These are phyloP conservation scores for Peromyscus eremicus DNA, from an alignment of 2,797 vertebrate genomes.

Conservation along the genomic window DNA sequence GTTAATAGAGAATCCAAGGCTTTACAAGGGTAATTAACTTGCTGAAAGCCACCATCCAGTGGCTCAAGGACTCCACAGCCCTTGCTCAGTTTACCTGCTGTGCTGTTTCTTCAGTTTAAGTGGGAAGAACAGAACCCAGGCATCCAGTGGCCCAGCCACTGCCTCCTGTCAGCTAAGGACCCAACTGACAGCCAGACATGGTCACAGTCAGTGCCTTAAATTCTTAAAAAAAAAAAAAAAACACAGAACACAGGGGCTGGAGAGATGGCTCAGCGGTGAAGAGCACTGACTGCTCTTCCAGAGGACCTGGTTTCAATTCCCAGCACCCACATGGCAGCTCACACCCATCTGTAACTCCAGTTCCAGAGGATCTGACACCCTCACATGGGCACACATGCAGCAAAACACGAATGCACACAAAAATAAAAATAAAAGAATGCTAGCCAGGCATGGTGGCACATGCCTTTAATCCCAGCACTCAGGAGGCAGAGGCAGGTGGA, in stretches of 20 bases:
- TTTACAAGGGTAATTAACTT: conserved; percentile 25
- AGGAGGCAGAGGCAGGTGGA: neutral
- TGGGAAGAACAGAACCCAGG: conserved; percentile 29
- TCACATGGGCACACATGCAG: neutral
- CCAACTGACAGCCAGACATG: neutral
- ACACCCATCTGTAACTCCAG: neutral
- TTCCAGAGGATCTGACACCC: neutral
- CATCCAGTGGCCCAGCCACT: neutral
- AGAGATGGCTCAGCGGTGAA: neutral
- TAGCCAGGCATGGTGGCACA: neutral
- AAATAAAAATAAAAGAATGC: neutral
- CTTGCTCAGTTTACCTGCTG: conserved; percentile 59
- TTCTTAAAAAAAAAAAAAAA: neutral
- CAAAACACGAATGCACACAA: neutral
- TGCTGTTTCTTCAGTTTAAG: conserved; percentile 12
- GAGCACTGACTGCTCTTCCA: neutral
- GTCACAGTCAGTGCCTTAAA: neutral
- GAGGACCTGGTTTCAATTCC: neutral
- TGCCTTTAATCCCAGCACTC: neutral
- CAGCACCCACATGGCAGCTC: neutral
- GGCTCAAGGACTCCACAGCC: conserved; percentile 25
- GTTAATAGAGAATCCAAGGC: neutral
- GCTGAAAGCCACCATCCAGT: conserved; percentile 20
- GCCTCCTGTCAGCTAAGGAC: neutral
- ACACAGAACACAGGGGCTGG: neutral